Conservation (phyloP, 2,888 invertebrate species). For the Chloroclystis v-ata region DNA sequence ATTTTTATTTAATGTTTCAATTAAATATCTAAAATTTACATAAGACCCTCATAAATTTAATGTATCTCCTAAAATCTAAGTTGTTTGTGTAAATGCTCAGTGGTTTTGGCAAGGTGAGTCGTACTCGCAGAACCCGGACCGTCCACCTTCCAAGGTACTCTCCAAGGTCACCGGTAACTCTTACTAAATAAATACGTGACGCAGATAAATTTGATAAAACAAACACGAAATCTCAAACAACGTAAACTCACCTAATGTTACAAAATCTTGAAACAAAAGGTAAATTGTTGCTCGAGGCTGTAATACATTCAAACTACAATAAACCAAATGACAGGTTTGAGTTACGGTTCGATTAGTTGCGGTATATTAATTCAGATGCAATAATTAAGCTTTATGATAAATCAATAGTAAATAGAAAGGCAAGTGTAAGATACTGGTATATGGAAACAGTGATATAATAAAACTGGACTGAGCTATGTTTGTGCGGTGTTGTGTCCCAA, state of each 20-base stretch:
- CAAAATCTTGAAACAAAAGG: background rate
- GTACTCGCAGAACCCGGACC: constrained; percentile 37
- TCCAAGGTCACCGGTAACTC: constrained; percentile 24
- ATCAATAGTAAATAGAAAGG: background rate
- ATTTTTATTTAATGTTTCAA: no score
- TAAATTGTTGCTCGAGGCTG: constrained; percentile 9
- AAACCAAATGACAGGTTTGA: constrained; percentile 5
- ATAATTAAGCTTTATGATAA: background rate
- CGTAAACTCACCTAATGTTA: constrained; percentile 7
- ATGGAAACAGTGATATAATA: background rate
- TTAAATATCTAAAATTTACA: background rate
- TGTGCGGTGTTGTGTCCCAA: background rate
- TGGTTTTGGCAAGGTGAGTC: constrained; percentile 45
- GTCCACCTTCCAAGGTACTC: constrained; percentile 37
- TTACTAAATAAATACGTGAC: constrained; percentile 35
- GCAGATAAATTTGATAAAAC: constrained; percentile 26
- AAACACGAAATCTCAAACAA: constrained; percentile 3
- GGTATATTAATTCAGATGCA: constrained; percentile 1
- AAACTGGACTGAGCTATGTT: background rate
- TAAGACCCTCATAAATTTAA: background rate
- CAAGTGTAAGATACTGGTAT: background rate
- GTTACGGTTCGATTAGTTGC: constrained; percentile 5
- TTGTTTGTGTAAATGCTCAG: constrained; percentile 6
- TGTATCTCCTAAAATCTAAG: background rate
- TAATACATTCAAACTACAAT: constrained; percentile 5